Evolutionary conservation across 2,888 invertebrate species (phyloP).

Genomic region (Odontocolon sp.): DNA sequence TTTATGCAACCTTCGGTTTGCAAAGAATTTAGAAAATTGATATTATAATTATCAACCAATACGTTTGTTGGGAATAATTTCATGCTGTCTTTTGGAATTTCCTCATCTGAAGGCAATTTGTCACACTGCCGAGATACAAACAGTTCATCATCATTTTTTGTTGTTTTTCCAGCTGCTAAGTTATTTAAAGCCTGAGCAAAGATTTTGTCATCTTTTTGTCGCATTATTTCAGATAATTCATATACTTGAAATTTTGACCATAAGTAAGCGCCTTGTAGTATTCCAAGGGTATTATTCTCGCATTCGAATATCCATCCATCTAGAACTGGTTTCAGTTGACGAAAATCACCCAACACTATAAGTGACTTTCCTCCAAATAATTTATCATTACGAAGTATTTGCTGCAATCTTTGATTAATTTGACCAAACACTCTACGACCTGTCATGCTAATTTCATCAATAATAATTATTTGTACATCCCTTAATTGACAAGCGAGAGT

Average conservation of each 20-base stretch:
- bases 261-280: slow-evolving; percentile 5
- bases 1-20: no score
- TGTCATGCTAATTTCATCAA: slow-evolving; percentile 1
- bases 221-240: slow-evolving; percentile 5
- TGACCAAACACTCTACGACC: background rate
- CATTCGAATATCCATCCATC: slow-evolving; percentile 38
- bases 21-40: no score
- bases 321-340: slow-evolving; percentile 38
- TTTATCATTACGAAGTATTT: background rate
- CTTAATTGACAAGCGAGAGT: background rate
- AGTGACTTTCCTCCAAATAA: slow-evolving; percentile 35
- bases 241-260: background rate
- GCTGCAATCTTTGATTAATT: background rate
- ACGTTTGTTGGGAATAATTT: no score
- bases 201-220: slow-evolving; percentile 26
- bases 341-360: slow-evolving; percentile 42
- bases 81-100: no score
- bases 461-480: background rate
- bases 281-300: slow-evolving; percentile 2
- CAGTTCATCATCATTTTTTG: background rate
- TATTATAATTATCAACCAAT: no score
- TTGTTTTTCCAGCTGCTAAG: slow-evolving; percentile 21
- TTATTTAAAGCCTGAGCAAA: slow-evolving; percentile 15
- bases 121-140: slow-evolving; percentile 14
- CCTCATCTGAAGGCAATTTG: no score